Base-by-base conservation (phyloP, 1,140 invertebrate genomes). In the Drosophila parvula region DNA sequence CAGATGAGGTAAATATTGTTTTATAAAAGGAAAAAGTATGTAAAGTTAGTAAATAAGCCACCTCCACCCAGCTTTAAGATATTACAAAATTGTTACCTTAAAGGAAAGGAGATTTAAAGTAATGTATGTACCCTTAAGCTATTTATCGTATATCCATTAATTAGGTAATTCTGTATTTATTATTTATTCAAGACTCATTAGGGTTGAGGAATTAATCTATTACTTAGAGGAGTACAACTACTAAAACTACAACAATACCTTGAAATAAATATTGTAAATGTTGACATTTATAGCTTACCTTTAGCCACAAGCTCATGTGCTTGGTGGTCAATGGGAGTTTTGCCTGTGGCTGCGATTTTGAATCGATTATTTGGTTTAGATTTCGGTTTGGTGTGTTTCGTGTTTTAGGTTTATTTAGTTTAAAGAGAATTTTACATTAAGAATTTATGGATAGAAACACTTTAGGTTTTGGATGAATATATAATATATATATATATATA, bases 381-480 rank as follows among this genome's bases (percentile, higher is more conserved):
- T 80, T 74, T 64, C 45, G 27, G 48, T 70, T 36, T 73, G 59
- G 58, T 78, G 69, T 70, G 65, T 48, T 65, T 81, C 48, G 59
- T 76, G 51, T 75, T 67, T 48, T 70, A 43, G 61, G 41, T 82
- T 71, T 30, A 55, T 62, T 59, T 81, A 65, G 62, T 47, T 83
- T 68, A 48, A 58, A 79, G 51, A 84, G 63, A 84, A 84, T 77
- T 78, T 74, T 47, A 79, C 68, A 70, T 70, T 69, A 78, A 69
- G 59, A 85, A 70, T 81, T 83, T 50, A 45, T 63, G 44, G 65
- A 75, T 69, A 86, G 69, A 78, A 71, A 85, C 82, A 81, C 78
- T 85, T 74, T 69, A 74, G 64, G 53, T 45, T 61, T 69, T 69
- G 38, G 16, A 61, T 55, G 27, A 48, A 60, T 61, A 75, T 18